Evolutionary conservation across 2,888 invertebrate species (phyloP), one percentile per base, ranked within the genome.

Genomic region (Eledona agricola): DNA sequence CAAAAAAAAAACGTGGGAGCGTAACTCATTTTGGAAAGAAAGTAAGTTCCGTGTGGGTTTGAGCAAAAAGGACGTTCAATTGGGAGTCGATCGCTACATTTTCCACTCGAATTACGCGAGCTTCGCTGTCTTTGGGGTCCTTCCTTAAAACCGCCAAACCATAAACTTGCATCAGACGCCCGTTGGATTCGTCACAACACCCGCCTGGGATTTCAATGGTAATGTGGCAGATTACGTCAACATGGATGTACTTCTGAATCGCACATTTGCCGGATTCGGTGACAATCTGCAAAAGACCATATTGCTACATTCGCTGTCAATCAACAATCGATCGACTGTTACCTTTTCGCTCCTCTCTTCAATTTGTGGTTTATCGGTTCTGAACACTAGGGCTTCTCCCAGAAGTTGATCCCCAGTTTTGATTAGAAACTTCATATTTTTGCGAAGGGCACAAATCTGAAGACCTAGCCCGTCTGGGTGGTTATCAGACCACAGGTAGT

Each of bases 401-500:
- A 87, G 72, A 61, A 81, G 71, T 67, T 82, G 83, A 60, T 82
- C 83, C 1, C 65, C 69, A 64, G 84, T 83, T 55, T 80, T 77
- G 45, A 87, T 79, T 6, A 78, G 71, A 73, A 87, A 87, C 64
- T 81, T 82, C 84, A 86, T 85, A 17, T 84, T 85, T 20, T 82
- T 83, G 56, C 81, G 80, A 19, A 87, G 81, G 3, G 86, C 87
- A 29, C 85, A 79, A 1, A 85, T 79, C 70, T 87, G 86, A 69
- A 87, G 78, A 35, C 87, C 89, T 51, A 85, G 77, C 20, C 89
- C 89, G 65, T 87, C 86, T 2, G 87, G 83, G 62, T 86, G 84
- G 23, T 85, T 88, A 74, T 90, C 89, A 12, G 88, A 88, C 88
- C 89, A 89, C 75, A 90, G 85, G 71, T 83, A 87, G 73, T 87